phyloP scores from a whole-genome alignment of 2,113 vertebrate species.

The Dicaeum eximium region DNA sequence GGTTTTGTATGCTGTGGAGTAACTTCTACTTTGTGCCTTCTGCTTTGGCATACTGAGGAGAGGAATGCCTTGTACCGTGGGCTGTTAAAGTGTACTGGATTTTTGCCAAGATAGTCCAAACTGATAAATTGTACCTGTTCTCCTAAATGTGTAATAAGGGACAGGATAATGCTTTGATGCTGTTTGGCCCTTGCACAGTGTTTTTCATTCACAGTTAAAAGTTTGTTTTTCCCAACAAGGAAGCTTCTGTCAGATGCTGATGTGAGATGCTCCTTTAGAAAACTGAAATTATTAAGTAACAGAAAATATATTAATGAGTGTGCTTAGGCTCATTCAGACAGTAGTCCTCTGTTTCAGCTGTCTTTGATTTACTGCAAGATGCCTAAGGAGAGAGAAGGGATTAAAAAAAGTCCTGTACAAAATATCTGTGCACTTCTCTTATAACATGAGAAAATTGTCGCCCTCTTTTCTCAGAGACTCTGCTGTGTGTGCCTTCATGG shows the following conservation, averaged over 20 bases:
- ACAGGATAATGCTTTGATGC: not conserved
- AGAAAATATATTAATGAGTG: not conserved
- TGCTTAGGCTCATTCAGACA: not conserved
- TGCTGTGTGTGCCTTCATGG: accelerated
- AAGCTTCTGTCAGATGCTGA: not conserved
- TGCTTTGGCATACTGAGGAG: not conserved
- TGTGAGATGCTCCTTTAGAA: not conserved
- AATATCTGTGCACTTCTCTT: not conserved
- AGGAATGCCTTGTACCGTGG: not conserved
- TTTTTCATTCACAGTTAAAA: not conserved
- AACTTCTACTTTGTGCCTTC: not conserved
- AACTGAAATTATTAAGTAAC: not conserved
- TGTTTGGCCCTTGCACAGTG: not conserved
- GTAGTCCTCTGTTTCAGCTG: not conserved
- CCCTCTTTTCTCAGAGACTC: not conserved
- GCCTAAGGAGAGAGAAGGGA: not conserved
- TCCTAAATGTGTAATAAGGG: not conserved
- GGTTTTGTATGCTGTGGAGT: not conserved
- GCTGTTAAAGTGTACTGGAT: not conserved
- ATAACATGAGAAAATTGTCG: not conserved
- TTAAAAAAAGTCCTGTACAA: not conserved
- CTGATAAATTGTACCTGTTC: not conserved
- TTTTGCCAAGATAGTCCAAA: not conserved
- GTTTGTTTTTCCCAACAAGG: not conserved
- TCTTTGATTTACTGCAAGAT: not conserved